A percentile compares a stretch with the other conserved stretches of the same genome.
Conservation (phyloP, 2,113 vertebrate species). For the Nipponia nippon region DNA sequence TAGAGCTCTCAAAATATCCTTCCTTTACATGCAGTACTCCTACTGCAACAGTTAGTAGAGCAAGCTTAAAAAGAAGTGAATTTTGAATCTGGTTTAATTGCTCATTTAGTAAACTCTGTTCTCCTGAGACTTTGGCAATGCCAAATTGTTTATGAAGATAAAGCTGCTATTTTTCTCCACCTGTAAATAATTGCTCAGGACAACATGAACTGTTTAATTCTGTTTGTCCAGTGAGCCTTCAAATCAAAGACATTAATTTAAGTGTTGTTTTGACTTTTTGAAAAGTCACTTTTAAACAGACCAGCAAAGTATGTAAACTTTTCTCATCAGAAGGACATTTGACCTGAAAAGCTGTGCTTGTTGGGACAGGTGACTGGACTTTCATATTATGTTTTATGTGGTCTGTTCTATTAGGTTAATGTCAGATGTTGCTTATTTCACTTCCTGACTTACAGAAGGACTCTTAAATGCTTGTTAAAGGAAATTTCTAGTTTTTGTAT, state of each 20-base stretch:
- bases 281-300: slow-evolving; percentile 34
- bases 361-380: background rate
- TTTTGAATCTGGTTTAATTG: background rate
- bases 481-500: background rate
- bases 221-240: background rate
- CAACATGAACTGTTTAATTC: slow-evolving; percentile 34
- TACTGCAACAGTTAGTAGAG: background rate
- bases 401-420: background rate
- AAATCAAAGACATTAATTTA: slow-evolving; percentile 4
- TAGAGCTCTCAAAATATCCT: background rate
- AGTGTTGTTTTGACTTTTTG: slow-evolving; percentile 21
- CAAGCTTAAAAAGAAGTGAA: background rate
- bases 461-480: background rate
- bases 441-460: background rate
- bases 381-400: background rate
- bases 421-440: background rate
- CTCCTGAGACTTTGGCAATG: background rate
- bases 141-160: background rate
- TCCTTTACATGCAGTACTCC: background rate
- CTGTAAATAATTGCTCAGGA: slow-evolving; percentile 21
- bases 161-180: slow-evolving; percentile 5
- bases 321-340: background rate
- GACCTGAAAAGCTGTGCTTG: slow-evolving; percentile 10
- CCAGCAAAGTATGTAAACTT: slow-evolving; percentile 49
- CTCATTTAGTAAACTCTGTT: background rate